Evolutionary conservation across 2,888 invertebrate genomes (phyloP), one percentile per base, ranked within the genome.

Genomic region (Lasius platythorax): DNA sequence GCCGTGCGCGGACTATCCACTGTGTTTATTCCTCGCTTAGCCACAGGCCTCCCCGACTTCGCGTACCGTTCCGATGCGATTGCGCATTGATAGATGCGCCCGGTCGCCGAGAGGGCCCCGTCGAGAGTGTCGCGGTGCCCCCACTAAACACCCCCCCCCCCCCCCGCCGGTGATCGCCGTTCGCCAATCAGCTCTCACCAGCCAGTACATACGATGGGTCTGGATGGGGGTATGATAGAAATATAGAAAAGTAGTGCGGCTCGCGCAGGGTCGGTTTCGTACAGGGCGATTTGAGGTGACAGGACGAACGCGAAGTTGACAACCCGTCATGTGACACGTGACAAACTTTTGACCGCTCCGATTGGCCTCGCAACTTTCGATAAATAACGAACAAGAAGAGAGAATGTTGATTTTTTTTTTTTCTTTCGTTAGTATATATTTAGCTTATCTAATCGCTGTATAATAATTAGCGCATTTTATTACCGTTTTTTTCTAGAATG

Each of bases 21-120:
- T 91, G 92, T 94, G 93, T 94, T 93, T 93, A 93, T 92, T 92
- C 92, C 94, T 92, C 89, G 87, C 92, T 91, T 91, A 90, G 86
- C 92, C 91, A 89, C 91, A 89, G 91, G 92, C 91, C 93, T 93
- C 92, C 92, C 90, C 87, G 90, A 90, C 91, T 91, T 84, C 91
- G 90, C 89, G 92, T 91, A 93, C 91, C 91, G 93, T 93, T 92
- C 92, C 91, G 93, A 92, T 94, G 94, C 94, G 94, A 94, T 94
- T 94, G 94, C 94, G 94, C 94, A 93, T 92, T 93, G 91, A 93
- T 93, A 93, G 93, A 93, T 88, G 91, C 91, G 88, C 91, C 87
- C 89, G 89, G 89, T 90, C 90, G 90, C 87, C 91, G 88, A 73
- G 79, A 81, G 90, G 90, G 90, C 89, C 91, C 91, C 90, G 89